Base-by-base conservation (phyloP, 2,113 vertebrate genomes). In the Atrichornis clamosus region DNA sequence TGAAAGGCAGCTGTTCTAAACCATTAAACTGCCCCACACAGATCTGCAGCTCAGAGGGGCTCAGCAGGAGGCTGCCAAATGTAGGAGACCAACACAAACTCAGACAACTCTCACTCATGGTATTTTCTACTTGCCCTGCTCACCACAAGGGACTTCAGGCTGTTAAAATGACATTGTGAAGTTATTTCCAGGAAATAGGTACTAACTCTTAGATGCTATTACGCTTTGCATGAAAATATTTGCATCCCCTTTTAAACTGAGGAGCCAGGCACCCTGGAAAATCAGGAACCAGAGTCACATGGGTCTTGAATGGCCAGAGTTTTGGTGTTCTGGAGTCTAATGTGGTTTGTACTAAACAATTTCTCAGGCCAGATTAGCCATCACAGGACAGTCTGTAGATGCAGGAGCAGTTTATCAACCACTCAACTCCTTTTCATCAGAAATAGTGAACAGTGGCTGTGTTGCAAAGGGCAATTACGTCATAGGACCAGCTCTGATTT, bases 391-490 rank as follows among this genome's bases (percentile, higher is more conserved):
- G 27, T 12, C 24, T 39, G 41, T 2, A 41, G 37, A 13, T 8
- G 21, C 14, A 68, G 77, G 27, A 26, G 3, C 28, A 64, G 22
- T 2, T 1, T 14, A n/a, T 39, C 27, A 26, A 46, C 22, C 55
- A 47, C 5, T 8, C 22, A 58, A 10, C 2, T n/a, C 20, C 22
- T 46, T 53, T 28, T 37, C 18, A 30, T 9, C 67, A 76, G 53
- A 42, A 75, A 50, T 0, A 35, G 7, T 6, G 28, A 63, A 46
- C 3, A 9, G 52, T 13, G n/a, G 28, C 30, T 28, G 7, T 28
- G n/a, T 14, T 27, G 20, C 20, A 8, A 59, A 33, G 20, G 67
- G 35, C 0, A 0, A 28, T 30, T n/a, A 32, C 32, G 16, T 23
- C 2, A 4, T 1, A 50, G 26, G 15, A 46, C 17, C 41, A 70